These are phyloP conservation scores for Microctenopoma lineatum DNA, from an alignment of 2,797 vertebrate genomes.

Conservation along the genomic window DNA sequence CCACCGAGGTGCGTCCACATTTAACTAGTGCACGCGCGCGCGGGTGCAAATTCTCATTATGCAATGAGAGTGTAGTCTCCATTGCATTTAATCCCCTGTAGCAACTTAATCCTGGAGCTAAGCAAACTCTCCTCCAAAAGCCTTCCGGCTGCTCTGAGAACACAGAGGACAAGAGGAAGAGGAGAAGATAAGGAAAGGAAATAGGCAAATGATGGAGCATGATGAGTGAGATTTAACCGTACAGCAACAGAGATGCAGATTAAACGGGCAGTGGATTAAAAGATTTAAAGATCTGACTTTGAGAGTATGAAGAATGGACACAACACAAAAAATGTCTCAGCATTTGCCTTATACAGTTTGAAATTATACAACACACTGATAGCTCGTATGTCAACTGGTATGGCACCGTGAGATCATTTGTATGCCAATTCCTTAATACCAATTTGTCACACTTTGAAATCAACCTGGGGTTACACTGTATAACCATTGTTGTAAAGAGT, in stretches of 20 bases:
- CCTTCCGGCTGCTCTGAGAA: constrained; percentile 57
- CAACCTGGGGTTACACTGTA: background rate
- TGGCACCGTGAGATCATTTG: background rate
- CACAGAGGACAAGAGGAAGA: constrained; percentile 42
- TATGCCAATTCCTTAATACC: background rate
- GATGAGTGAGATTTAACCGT: constrained; percentile 28
- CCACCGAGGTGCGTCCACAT: constrained; percentile 72
- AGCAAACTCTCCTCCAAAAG: constrained; percentile 73
- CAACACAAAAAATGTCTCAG: background rate
- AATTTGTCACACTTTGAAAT: background rate
- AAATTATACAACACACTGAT: background rate
- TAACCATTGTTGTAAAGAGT: background rate
- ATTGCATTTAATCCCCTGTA: constrained; percentile 82
- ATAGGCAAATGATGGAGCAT: constrained; percentile 36
- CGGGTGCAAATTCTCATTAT: constrained; percentile 46
- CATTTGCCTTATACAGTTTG: background rate
- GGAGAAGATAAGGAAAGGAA: constrained; percentile 36
- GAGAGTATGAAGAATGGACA: background rate
- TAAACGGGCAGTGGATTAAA: constrained; percentile 4
- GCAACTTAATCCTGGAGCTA: constrained; percentile 76
- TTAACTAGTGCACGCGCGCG: constrained; percentile 56
- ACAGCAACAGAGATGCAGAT: constrained; percentile 1
- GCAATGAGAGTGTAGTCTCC: constrained; percentile 80
- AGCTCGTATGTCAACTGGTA: too few species aligned
- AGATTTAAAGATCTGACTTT: background rate